These are phyloP conservation scores for Phrynosoma platyrhinos DNA, from an alignment of 2,113 vertebrate species.

Conservation along the genomic window DNA sequence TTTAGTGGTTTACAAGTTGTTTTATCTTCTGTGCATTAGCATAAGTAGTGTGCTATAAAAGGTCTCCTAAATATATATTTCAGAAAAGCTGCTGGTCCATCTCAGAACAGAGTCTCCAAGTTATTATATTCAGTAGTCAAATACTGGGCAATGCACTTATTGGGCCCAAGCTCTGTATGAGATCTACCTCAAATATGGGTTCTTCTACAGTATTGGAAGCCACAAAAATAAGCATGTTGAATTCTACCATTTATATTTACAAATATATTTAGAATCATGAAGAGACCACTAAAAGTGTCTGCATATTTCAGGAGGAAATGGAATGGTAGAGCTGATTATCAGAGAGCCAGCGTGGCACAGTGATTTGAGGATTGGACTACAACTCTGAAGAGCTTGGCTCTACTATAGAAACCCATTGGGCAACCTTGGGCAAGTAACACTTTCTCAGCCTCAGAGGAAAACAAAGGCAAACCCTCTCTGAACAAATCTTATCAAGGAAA, in stretches of 20 bases:
- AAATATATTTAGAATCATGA: slow-evolving; percentile 13
- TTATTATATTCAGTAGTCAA: slow-evolving; percentile 27
- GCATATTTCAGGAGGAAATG: not conserved
- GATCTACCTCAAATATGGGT: slow-evolving; percentile 41
- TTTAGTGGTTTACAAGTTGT: slow-evolving; percentile 67
- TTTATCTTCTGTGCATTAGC: slow-evolving; percentile 57
- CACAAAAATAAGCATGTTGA: not conserved
- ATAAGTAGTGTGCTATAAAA: slow-evolving; percentile 62
- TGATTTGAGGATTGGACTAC: too few relatives aligned
- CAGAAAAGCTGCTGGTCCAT: slow-evolving; percentile 31
- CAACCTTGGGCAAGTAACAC: too few relatives aligned
- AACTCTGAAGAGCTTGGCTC: too few relatives aligned
- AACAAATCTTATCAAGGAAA: too few relatives aligned
- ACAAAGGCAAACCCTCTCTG: too few relatives aligned
- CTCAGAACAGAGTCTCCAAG: slow-evolving; percentile 43
- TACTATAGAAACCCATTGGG: too few relatives aligned
- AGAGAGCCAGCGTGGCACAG: not conserved
- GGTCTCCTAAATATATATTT: slow-evolving; percentile 56
- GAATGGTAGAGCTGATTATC: not conserved
- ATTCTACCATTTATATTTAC: not conserved
- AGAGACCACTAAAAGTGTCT: not conserved
- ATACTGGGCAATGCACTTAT: slow-evolving; percentile 22
- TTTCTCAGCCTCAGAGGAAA: too few relatives aligned
- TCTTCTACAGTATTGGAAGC: slow-evolving; percentile 26
- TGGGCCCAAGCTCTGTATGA: slow-evolving; percentile 42